Percentiles rank a stretch among this genome's conserved stretches.
phyloP scores from a whole-genome alignment of 2,113 vertebrate genomes.

The Corythornis cristatus region DNA sequence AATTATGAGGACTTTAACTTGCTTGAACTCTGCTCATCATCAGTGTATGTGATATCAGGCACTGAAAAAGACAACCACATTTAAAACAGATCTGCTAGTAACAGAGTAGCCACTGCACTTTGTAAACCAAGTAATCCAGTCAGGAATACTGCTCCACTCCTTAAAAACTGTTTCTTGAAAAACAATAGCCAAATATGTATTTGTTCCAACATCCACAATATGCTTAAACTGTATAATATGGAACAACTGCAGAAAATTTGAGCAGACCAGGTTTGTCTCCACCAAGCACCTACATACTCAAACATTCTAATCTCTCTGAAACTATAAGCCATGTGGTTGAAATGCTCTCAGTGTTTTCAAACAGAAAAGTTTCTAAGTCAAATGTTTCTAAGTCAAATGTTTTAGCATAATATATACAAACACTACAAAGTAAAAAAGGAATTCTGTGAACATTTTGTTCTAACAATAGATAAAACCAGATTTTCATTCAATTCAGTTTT shows the following conservation, averaged over 20 bases:
- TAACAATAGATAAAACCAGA: not conserved
- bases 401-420: not conserved
- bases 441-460: not conserved
- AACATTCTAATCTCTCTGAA: not conserved
- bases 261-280: not conserved
- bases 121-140: not conserved
- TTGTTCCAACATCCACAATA: not conserved
- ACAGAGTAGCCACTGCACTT: not conserved
- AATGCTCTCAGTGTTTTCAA: not conserved
- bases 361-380: not conserved
- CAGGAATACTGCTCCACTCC: not conserved
- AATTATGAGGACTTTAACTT: not conserved
- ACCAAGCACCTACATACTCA: not conserved
- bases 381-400: not conserved
- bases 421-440: not conserved
- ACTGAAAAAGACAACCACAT: not conserved
- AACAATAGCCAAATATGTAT: not conserved
- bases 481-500: not conserved
- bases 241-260: not conserved
- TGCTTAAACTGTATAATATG: fast-evolving
- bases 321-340: not conserved
- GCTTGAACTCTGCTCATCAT: constrained; percentile 4
- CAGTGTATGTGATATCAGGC: not conserved
- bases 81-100: not conserved
- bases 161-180: not conserved